Base-by-base conservation (phyloP, 2,888 invertebrate genomes). In the Zaprionus bogoriensis region DNA sequence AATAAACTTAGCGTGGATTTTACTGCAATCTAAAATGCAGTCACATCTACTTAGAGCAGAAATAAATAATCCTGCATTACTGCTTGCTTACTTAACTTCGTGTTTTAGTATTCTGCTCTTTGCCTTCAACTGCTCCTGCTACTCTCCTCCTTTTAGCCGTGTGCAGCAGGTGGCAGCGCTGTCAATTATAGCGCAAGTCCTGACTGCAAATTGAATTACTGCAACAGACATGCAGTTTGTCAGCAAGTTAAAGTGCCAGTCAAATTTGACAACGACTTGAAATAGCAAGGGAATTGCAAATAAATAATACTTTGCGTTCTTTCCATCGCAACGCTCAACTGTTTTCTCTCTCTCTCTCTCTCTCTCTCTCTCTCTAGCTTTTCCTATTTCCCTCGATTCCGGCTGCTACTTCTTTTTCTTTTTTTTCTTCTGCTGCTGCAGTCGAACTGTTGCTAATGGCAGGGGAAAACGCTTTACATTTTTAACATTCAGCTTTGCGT, bases 401-500 rank as follows among this genome's bases (percentile, higher is more conserved):
- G 4, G 2, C 22, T 32, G 4, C 9, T 22, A 1, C 10, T 19
- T 4, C 4, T n/a, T 12, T 12, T n/a, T 23, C 20, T 39, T 0
- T 42, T 17, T 20, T 10, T 10, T 19, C 2, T 5, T 41, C 10
- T 4, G 1, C n/a, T 5, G n/a, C 39, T 22, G 32, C 20, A 14
- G n/a, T 45, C n/a, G 30, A 14, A 14, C 22, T 17, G 20, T 30
- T 22, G 51, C 36, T 23, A 17, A n/a, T 36, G 45, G 14, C 30
- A 41, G 30, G 3, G 41, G 19, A 51, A 55, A 32, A 12, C 14
- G 44, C 42, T 67, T 6, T n/a, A 30, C 46, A 61, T 50, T 53
- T 60, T 50, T 53, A 45, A 44, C 39, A 48, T 68, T 48, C 19
- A 32, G 53, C 50, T 48, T 23, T 36, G 41, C 17, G 28, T 23